A percentile compares a stretch with the other conserved stretches of the same genome.
phyloP scores from a whole-genome alignment of 2,797 vertebrate species.

The Rhinatrema bivittatum region DNA sequence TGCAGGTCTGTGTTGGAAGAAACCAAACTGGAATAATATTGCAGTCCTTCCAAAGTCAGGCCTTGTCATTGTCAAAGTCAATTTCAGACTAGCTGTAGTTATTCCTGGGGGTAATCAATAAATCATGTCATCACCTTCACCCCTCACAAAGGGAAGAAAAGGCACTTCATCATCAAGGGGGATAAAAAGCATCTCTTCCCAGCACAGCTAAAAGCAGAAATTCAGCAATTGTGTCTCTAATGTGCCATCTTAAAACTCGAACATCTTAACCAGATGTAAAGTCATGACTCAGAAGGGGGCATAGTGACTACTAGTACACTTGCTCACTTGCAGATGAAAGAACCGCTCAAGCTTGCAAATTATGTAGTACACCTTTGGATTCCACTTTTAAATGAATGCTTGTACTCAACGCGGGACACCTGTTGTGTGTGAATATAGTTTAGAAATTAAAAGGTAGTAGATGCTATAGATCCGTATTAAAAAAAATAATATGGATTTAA shows the following conservation, averaged over 20 bases:
- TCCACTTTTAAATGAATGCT: conserved; percentile 8
- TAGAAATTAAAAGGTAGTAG: conserved; percentile 40
- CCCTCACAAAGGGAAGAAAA: conserved; percentile 26
- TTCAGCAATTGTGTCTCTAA: conserved; percentile 50
- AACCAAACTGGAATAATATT: conserved; percentile 25
- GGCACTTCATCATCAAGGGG: conserved; percentile 47
- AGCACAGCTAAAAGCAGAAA: conserved; percentile 51
- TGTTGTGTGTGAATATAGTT: conserved; percentile 19
- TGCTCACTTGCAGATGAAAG: conserved; percentile 33
- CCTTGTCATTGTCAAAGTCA: conserved; percentile 60
- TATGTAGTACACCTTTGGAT: conserved; percentile 12
- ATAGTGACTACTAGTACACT: conserved; percentile 33
- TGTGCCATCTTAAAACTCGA: conserved; percentile 50
- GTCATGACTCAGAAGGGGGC: conserved; percentile 42
- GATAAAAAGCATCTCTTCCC: conserved; percentile 39
- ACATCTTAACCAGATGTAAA: conserved; percentile 60
- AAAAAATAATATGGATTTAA: conserved; percentile 17
- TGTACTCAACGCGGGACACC: conserved; percentile 16
- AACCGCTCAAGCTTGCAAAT: conserved; percentile 7
- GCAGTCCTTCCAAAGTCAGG: conserved; percentile 45
- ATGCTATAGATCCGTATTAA: conserved; percentile 23
- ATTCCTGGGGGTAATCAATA: conserved; percentile 61
- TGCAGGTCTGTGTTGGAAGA: conserved; percentile 21
- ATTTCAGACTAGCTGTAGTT: conserved; percentile 33
- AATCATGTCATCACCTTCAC: conserved; percentile 60